These are phyloP conservation scores for Sweltsa coloradensis DNA, from an alignment of 1,140 invertebrate genomes.

Conservation along the genomic window DNA sequence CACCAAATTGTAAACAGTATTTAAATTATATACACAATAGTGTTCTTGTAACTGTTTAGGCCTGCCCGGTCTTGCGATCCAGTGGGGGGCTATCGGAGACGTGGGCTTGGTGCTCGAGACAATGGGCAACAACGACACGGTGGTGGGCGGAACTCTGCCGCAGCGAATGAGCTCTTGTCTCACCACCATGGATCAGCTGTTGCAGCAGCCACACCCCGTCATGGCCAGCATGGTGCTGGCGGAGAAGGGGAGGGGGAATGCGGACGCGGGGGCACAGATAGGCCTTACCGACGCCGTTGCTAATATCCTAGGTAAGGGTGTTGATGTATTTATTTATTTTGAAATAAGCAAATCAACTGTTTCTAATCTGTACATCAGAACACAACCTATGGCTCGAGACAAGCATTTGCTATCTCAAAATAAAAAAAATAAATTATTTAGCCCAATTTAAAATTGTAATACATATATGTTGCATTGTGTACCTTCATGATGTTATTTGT, in stretches of 20 bases:
- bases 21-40: no score
- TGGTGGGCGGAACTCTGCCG: slow-evolving; percentile 83
- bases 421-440: no score
- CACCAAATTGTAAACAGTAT: no score
- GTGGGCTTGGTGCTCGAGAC: slow-evolving; percentile 83
- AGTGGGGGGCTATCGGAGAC: slow-evolving; percentile 97
- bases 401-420: no score
- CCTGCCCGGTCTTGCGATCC: slow-evolving; percentile 57
- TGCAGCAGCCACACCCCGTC: slow-evolving; percentile 77
- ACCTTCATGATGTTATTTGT: no score
- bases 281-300: slow-evolving; percentile 60
- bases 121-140: slow-evolving; percentile 73
- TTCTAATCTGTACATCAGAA: no score
- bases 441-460: no score
- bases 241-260: slow-evolving; percentile 51
- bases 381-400: no score
- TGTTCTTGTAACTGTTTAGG: no score
- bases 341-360: no score
- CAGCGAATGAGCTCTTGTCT: slow-evolving; percentile 86
- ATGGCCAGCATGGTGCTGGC: slow-evolving; percentile 71
- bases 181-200: slow-evolving; percentile 69
- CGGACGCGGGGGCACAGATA: slow-evolving; percentile 32
- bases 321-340: background rate
- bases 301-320: slow-evolving; percentile 61
- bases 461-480: no score